Percentiles rank a stretch among this genome's conserved stretches.
Conservation (phyloP, 2,113 vertebrate species). For the Plecturocebus donacophilus region DNA sequence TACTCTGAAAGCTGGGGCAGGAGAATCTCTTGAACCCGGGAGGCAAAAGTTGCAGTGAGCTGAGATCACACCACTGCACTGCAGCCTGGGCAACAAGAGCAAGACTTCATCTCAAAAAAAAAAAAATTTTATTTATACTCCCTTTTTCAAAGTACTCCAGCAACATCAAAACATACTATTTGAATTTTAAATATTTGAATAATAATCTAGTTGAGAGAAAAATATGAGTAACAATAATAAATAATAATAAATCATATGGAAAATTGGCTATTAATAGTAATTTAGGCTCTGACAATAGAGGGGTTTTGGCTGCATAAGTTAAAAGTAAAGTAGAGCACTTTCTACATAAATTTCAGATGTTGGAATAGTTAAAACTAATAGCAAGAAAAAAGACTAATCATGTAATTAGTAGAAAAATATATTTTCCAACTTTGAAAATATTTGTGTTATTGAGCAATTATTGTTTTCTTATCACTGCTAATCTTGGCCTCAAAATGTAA, state of each 20-base stretch:
- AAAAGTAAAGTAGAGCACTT: background rate
- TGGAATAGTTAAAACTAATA: conserved; percentile 8
- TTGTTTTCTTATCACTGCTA: background rate
- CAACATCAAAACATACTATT: background rate
- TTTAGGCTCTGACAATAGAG: background rate
- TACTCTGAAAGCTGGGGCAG: no score
- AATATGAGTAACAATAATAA: background rate
- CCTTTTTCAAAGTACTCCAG: conserved; percentile 13
- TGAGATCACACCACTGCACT: no score
- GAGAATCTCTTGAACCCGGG: no score
- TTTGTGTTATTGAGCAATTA: background rate
- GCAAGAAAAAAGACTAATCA: background rate
- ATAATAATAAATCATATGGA: background rate
- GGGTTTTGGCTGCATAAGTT: background rate
- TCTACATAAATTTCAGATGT: background rate
- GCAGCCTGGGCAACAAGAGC: no score
- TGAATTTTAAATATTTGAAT: conserved; percentile 44
- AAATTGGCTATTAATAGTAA: background rate
- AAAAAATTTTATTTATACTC: background rate
- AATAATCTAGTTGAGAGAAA: conserved; percentile 5
- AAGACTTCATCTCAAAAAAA: no score
- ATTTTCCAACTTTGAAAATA: background rate
- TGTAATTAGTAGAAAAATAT: background rate
- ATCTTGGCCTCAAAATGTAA: background rate
- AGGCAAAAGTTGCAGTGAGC: no score